Base-by-base conservation (phyloP, 2,113 vertebrate genomes). In the Lutjanus erythropterus region DNA sequence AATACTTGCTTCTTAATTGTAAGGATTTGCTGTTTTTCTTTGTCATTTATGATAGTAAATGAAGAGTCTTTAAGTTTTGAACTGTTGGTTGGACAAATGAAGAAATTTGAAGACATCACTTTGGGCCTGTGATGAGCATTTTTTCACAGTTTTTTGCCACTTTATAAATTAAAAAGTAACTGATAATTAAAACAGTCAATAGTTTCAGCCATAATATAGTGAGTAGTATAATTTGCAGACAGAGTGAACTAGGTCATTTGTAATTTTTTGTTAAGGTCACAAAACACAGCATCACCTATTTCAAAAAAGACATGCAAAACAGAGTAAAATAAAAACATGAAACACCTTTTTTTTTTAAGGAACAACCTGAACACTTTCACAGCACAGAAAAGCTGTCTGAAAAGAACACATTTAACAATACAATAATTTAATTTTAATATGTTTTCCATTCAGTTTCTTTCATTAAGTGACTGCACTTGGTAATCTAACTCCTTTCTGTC, bases 401-500 rank as follows among this genome's bases (percentile, higher is more conserved):
- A 58, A 52, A 12, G 5, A 41, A 41, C 18, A 53, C 46, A 73
- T 76, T 74, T 6, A 68, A 65, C 46, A 46, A n/a, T 29, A 6
- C 46, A 66, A 41, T 44, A 29, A 49, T 9, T 27, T 1, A 1
- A 46, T 67, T 25, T 27, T 10, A 31, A 75, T 31, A 70, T 27
- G n/a, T 64, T 71, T 76, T 74, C 55, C 62, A 53, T 68, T 61
- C n/a, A 55, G 23, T 56, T 66, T 75, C 29, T 74, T 53, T 58
- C 69, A 78, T 80, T 86, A 71, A 65, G 33, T 33, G 62, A 37
- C 44, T 76, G 58, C 35, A 44, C 47, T 74, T n/a, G 62, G 82
- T 84, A 87, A 87, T 50, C 16, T 1, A 85, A 83, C 70, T 87
- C 82, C 78, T 68, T 74, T 66, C 72, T 33, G 75, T 80, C 73